Evolutionary conservation across 2,888 invertebrate genomes (phyloP).

Genomic region (Parascotia fuliginaria): DNA sequence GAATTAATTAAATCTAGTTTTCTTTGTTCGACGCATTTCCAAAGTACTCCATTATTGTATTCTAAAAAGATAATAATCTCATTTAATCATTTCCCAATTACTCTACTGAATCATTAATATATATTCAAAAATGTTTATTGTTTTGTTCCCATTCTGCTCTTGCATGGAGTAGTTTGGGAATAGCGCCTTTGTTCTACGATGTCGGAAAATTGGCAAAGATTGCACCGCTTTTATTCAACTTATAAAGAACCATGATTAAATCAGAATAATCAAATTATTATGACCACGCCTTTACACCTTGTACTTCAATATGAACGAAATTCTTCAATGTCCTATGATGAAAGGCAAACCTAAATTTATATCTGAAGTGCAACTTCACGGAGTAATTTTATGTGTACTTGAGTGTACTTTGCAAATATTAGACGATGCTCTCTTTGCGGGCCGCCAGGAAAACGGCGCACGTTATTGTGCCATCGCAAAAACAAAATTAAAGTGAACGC

Average conservation of each 20-base stretch:
- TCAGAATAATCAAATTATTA: too few relatives aligned
- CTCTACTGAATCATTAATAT: too few relatives aligned
- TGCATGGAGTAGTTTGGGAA: too few relatives aligned
- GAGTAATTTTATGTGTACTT: slow-evolving; percentile 20
- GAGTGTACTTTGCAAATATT: slow-evolving; percentile 30
- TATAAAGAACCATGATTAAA: too few relatives aligned
- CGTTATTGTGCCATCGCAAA: slow-evolving; percentile 25
- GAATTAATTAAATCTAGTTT: too few relatives aligned
- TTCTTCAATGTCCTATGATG: slow-evolving; percentile 15
- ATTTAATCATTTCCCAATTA: too few relatives aligned
- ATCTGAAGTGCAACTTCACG: slow-evolving; percentile 20
- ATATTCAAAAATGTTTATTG: too few relatives aligned
- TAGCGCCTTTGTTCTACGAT: too few relatives aligned
- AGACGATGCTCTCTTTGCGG: slow-evolving; percentile 19
- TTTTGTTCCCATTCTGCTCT: too few relatives aligned
- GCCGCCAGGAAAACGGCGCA: slow-evolving; percentile 2
- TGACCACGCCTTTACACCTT: background rate
- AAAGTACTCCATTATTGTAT: background rate
- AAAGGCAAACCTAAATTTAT: slow-evolving; percentile 21
- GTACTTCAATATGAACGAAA: background rate
- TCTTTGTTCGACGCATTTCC: too few relatives aligned
- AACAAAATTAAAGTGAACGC: slow-evolving; percentile 30
- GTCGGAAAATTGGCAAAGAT: too few relatives aligned
- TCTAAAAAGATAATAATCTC: background rate
- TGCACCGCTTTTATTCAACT: too few relatives aligned